Conservation (phyloP, 2,113 vertebrate genomes). For the Azemiops feae region DNA sequence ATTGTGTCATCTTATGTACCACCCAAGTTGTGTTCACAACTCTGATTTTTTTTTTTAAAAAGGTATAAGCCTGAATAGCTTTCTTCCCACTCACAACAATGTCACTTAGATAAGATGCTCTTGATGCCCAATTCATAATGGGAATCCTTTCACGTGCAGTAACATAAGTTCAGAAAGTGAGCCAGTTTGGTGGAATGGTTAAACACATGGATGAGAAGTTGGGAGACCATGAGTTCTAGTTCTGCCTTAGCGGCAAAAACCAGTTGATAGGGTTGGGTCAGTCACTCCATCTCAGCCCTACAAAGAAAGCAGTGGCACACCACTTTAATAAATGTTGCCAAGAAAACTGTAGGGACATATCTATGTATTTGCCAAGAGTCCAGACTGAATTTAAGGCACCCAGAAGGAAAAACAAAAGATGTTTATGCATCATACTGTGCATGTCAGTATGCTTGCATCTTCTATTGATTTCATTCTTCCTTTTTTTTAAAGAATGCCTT, state of each 20-base stretch:
- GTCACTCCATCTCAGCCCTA: neutral
- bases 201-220: neutral
- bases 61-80: neutral
- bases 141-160: neutral
- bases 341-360: neutral
- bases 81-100: neutral
- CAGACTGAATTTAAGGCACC: neutral
- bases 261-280: neutral
- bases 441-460: neutral
- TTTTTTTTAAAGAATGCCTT: neutral
- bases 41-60: neutral
- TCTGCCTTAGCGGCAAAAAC: neutral
- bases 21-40: neutral
- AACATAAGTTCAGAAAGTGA: neutral
- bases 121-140: neutral
- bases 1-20: neutral
- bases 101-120: neutral
- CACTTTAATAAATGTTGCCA: neutral
- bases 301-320: neutral
- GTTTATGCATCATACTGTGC: neutral
- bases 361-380: neutral
- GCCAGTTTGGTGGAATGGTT: neutral
- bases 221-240: neutral
- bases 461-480: neutral
- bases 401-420: neutral